Conservation (phyloP, 2,113 vertebrate species). For the Petaurus breviceps region DNA sequence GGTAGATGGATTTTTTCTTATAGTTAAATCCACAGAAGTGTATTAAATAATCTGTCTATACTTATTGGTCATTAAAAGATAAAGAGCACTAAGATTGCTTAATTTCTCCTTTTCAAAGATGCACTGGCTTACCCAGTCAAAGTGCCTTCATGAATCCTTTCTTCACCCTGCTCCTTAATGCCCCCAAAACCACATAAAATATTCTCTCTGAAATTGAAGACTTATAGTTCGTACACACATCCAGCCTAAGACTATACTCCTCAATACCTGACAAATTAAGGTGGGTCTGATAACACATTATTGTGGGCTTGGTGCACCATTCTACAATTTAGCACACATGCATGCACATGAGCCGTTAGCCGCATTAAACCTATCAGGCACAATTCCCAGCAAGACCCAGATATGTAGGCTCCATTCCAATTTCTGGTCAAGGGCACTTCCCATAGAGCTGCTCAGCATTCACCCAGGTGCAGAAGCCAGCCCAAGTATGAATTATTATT, state of each 20-base stretch:
- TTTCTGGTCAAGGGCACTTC: constrained; percentile 65
- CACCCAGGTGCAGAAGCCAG: constrained; percentile 71
- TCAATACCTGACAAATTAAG: not conserved
- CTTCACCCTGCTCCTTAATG: not conserved
- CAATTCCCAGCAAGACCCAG: constrained; percentile 47
- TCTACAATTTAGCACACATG: not conserved
- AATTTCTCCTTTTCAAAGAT: constrained; percentile 37
- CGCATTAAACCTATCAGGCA: constrained; percentile 16
- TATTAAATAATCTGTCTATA: not conserved
- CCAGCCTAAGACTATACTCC: not conserved
- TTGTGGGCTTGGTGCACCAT: not conserved
- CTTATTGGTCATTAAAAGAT: constrained; percentile 26
- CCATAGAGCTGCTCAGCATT: constrained; percentile 66
- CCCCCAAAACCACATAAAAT: not conserved
- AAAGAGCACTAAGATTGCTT: constrained; percentile 51
- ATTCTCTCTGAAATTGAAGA: constrained; percentile 26
- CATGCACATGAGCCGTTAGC: not conserved
- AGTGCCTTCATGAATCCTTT: not conserved
- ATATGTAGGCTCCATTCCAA: constrained; percentile 64
- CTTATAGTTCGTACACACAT: not conserved
- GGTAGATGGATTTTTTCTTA: constrained; percentile 55
- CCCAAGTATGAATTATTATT: constrained; percentile 80
- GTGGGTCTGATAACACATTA: not conserved
- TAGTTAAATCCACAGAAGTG: constrained; percentile 61
- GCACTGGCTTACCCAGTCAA: not conserved